Base-by-base conservation (phyloP, 2,113 vertebrate species). In the Acrocephalus arundinaceus region DNA sequence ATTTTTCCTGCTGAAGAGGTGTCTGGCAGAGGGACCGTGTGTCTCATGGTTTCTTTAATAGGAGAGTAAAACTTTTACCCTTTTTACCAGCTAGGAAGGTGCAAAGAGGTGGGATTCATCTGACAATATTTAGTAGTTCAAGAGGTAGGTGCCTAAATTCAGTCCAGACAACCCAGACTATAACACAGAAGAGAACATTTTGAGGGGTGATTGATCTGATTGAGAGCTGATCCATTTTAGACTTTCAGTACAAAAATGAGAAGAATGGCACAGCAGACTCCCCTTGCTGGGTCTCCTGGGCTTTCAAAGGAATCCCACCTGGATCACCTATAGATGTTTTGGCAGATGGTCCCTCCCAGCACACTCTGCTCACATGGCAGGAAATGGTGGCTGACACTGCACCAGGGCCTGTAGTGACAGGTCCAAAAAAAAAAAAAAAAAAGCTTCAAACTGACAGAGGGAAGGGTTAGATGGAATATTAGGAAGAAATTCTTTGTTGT, bases 301-400 rank as follows among this genome's bases (percentile, higher is more conserved):
- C 4, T 59, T 73, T 35, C 5, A 9, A 25, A 45, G 51, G 57
- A 35, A 54, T n/a, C 7, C 19, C 41, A 12, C 46, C 11, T 51
- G 19, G 25, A 31, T 28, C 15, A 74, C 25, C 35, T 66, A n/a
- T 1, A 33, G 59, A 23, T 5, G 0, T 58, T 63, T 23, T 35
- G 21, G 24, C 17, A 45, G n/a, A 13, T 16, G 70, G 20, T 37
- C 13, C 39, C 35, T 55, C 6, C 9, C 35, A 37, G 15, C 3
- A 15, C 9, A 2, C 2, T 48, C 25, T 82, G 37, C 35, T 65
- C n/a, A 8, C 1, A 1, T 6, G 8, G 18, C 17, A 46, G 30
- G 35, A 62, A 28, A 22, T 6, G n/a, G 30, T 54, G 22, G 25
- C 46, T 37, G 28, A 49, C 16, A 7, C 12, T 41, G 22, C 7